Evolutionary conservation across 1,140 invertebrate species (phyloP).

Genomic region (Drosophila tristis): DNA sequence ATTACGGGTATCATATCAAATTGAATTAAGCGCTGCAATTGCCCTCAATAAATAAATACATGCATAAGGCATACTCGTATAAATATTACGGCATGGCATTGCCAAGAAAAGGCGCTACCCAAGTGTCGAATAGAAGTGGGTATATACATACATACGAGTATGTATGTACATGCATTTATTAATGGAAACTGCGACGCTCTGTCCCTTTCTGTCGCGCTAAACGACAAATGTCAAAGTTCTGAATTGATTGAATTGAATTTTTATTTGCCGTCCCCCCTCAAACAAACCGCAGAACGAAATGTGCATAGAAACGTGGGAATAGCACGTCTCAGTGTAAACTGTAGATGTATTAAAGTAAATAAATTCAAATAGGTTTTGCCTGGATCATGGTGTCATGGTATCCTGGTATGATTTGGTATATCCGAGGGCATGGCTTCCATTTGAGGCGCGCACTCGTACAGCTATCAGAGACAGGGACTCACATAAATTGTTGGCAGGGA

Average conservation of each 20-base stretch:
- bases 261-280: neutral
- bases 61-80: neutral
- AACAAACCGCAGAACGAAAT: neutral
- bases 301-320: no score
- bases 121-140: slow-evolving; percentile 10
- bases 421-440: no score
- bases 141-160: slow-evolving; percentile 11
- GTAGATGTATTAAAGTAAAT: no score
- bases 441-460: no score
- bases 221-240: slow-evolving; percentile 29
- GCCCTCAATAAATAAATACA: slow-evolving; percentile 44
- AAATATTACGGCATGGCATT: slow-evolving; percentile 37
- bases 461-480: no score
- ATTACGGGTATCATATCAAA: slow-evolving; percentile 71
- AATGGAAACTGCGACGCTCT: neutral
- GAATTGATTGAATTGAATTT: slow-evolving; percentile 19
- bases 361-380: no score
- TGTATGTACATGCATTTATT: neutral
- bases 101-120: slow-evolving; percentile 38
- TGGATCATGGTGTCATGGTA: no score
- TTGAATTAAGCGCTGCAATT: slow-evolving; percentile 75
- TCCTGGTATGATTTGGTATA: no score
- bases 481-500: no score
- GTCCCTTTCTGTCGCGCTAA: neutral
- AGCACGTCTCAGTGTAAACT: no score